Evolutionary conservation across 1,140 invertebrate genomes (phyloP).

Genomic region (Drosophila sulfurigaster): DNA sequence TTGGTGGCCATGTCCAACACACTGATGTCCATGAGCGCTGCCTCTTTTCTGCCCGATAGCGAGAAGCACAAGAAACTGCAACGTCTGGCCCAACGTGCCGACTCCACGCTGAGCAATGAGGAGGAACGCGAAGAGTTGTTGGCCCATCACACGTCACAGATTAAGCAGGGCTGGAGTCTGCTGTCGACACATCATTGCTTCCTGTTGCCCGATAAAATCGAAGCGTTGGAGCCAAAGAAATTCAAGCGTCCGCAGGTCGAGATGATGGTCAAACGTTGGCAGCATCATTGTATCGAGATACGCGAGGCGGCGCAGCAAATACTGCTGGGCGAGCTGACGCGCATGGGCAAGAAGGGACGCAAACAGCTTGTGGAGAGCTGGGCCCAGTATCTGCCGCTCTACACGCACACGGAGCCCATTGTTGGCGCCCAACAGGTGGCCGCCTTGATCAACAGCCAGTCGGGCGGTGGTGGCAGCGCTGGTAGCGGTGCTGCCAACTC

Average conservation of each 20-base stretch:
- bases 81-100: constrained; percentile 85
- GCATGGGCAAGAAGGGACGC: constrained; percentile 95
- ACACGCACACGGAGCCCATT: constrained; percentile 90
- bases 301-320: constrained; percentile 98
- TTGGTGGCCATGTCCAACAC: constrained; percentile 98
- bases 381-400: constrained; percentile 96
- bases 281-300: constrained; percentile 98
- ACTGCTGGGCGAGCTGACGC: constrained; percentile 95
- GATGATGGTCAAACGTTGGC: constrained; percentile 98
- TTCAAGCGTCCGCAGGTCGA: constrained; percentile 98
- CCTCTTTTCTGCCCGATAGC: constrained; percentile 95
- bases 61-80: constrained; percentile 91
- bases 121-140: constrained; percentile 93
- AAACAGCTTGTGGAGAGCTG: constrained; percentile 97
- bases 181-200: constrained; percentile 98
- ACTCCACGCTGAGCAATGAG: constrained; percentile 86
- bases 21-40: constrained; percentile 98
- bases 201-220: constrained; percentile 95
- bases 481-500: constrained; percentile 21
- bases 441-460: constrained; percentile 83
- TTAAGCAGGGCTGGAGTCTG: constrained; percentile 98
- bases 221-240: constrained; percentile 89
- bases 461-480: constrained; percentile 18
- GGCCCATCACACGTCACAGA: constrained; percentile 94
- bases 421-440: constrained; percentile 85